Conservation (phyloP, 92 coral and sea anemone genomes). For the Diadumene lineata region DNA sequence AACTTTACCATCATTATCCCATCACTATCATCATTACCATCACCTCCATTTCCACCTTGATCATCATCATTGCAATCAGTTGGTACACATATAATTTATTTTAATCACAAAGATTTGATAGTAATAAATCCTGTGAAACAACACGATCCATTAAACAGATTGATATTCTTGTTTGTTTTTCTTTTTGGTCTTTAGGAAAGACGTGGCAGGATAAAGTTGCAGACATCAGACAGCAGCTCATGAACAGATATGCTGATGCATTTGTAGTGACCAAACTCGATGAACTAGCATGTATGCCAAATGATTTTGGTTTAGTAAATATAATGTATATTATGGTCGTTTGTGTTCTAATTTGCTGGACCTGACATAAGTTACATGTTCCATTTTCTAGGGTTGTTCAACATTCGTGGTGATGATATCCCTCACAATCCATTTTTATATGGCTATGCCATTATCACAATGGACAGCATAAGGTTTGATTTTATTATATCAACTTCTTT, state of each 20-base stretch:
- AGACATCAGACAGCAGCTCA: slow-evolving; percentile 31
- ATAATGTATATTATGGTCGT: background rate
- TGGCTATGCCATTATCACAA: slow-evolving; percentile 37
- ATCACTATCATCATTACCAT: background rate
- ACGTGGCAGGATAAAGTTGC: slow-evolving; percentile 46
- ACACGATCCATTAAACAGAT: too few relatives aligned
- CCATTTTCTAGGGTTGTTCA: slow-evolving; percentile 42
- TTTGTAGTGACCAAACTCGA: slow-evolving; percentile 42
- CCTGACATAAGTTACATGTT: too few relatives aligned
- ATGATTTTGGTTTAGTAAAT: too few relatives aligned
- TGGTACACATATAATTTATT: background rate
- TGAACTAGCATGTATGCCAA: slow-evolving; percentile 43
- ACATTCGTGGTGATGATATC: slow-evolving; percentile 51
- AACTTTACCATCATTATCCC: background rate
- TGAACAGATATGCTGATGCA: slow-evolving; percentile 24
- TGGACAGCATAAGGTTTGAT: slow-evolving; percentile 33
- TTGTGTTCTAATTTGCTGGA: too few relatives aligned
- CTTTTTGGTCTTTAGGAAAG: slow-evolving; percentile 12
- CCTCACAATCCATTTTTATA: slow-evolving; percentile 39
- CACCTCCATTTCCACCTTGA: background rate
- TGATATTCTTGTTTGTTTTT: too few relatives aligned
- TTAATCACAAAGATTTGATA: background rate
- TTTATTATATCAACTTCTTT: too few relatives aligned
- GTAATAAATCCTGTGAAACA: too few relatives aligned
- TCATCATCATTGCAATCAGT: background rate